A percentile compares a stretch with the other conserved stretches of the same genome.
Evolutionary conservation across 2,888 invertebrate genomes (phyloP).

Genomic region (Epicampocera succincta): DNA sequence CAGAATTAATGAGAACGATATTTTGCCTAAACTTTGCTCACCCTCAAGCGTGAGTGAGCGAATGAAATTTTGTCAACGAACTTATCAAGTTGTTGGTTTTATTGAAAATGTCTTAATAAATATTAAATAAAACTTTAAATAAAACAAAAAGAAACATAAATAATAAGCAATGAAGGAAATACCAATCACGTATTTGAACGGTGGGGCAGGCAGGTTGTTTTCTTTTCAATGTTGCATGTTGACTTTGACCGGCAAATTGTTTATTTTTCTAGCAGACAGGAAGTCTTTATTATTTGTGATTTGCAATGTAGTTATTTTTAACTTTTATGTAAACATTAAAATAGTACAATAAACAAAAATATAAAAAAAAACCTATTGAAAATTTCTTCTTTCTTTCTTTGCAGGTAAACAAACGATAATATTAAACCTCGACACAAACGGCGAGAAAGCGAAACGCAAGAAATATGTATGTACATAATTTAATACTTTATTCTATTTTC

Average conservation of each 20-base stretch:
- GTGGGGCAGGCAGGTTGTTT: slow-evolving; percentile 20
- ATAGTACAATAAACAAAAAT: no score
- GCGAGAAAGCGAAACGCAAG: no score
- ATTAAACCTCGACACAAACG: no score
- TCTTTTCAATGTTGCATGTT: not conserved
- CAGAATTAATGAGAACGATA: no score
- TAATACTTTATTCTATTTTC: no score
- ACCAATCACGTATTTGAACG: slow-evolving; percentile 29
- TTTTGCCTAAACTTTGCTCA: no score
- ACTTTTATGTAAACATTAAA: not conserved
- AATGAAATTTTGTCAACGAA: no score
- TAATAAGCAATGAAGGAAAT: slow-evolving; percentile 26
- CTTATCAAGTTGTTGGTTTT: slow-evolving; percentile 27
- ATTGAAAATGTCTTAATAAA: slow-evolving; percentile 1
- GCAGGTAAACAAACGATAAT: no score
- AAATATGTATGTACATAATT: no score
- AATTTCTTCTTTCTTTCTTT: no score
- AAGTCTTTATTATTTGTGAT: slow-evolving; percentile 19
- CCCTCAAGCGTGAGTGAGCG: not conserved
- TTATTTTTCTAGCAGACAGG: slow-evolving; percentile 25
- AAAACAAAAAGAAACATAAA: not conserved
- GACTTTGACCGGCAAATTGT: not conserved
- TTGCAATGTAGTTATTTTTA: slow-evolving; percentile 10
- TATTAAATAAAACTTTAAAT: not conserved
- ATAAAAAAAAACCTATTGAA: no score